Conservation (phyloP, 2,888 invertebrate genomes). For the Drymonia ruficornis region DNA sequence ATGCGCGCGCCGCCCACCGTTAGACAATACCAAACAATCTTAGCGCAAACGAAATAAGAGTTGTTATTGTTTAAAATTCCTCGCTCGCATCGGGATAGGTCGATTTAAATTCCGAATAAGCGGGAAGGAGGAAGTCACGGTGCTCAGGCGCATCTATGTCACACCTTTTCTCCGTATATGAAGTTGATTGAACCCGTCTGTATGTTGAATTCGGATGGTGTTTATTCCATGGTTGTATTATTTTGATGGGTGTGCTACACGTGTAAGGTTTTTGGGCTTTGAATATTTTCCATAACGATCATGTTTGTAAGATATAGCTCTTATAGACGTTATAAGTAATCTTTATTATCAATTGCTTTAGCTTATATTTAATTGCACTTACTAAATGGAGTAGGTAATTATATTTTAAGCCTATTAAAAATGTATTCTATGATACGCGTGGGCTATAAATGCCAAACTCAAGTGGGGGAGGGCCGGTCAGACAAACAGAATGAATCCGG, state of each 20-base stretch:
- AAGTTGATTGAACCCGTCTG: constrained; percentile 75
- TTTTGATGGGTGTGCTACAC: constrained; percentile 38
- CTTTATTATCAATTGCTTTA: no score
- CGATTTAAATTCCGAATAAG: constrained; percentile 83
- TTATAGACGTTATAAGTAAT: no score
- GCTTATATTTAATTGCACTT: no score
- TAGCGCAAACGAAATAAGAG: constrained; percentile 52
- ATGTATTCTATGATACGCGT: no score
- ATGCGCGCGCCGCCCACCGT: constrained; percentile 60
- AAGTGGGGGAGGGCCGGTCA: no score
- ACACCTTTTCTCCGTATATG: constrained; percentile 81
- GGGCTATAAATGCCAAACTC: no score
- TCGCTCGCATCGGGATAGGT: constrained; percentile 65
- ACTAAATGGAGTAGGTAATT: no score
- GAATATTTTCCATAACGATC: no score
- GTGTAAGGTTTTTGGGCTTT: constrained; percentile 20
- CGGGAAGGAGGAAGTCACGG: constrained; percentile 83
- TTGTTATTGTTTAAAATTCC: constrained; percentile 44
- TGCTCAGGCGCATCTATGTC: constrained; percentile 72
- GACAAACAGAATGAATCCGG: no score
- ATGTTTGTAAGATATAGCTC: no score
- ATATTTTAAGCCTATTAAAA: no score
- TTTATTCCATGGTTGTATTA: constrained; percentile 48
- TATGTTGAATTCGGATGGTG: constrained; percentile 46
- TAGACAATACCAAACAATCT: constrained; percentile 47